Evolutionary conservation across 2,888 invertebrate genomes (phyloP), one percentile per base, ranked within the genome.

Genomic region (Chrysomela aeneicollis): DNA sequence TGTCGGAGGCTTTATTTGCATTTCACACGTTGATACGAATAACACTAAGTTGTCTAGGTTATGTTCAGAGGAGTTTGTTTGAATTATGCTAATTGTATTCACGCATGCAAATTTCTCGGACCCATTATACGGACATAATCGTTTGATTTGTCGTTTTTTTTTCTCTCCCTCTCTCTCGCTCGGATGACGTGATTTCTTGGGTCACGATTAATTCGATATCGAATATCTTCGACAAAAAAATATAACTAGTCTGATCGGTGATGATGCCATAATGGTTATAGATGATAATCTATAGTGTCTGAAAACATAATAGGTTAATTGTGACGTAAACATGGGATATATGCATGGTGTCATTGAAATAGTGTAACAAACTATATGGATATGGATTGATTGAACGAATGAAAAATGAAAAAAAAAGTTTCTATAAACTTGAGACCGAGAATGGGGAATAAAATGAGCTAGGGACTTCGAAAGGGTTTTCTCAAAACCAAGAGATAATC

Each of bases 21-120:
- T 59, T 66, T 66, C 66, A 59, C 66, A 66, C 66, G 66, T 62
- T 62, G 35, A 22, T 51, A 19, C 54, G 26, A 42, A 15, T 54
- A n/a, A 19, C 22, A 54, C 26, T 26, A 46, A 57, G 46, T 46
- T 57, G 57, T 46, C 46, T 57, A 54, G 54, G 47, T 57, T 57
- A 57, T 22, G 57, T 57, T 57, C 42, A n/a, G 22, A 55, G 21
- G 37, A 22, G 55, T 17, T 19, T 22, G 18, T 26, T 46, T 46
- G 46, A 30, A 18, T 46, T 57, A 57, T 57, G 57, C 57, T 57
- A 57, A 57, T 57, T 26, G 18, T 15, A 57, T 57, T 57, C 46
- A 10, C 17, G 21, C 47, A 55, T 57, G 57, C 57, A 26, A 57
- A 57, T 46, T 26, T 57, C 26, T 22, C 17, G 17, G 42, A 55